Evolutionary conservation across 2,888 invertebrate species (phyloP), one percentile per base, ranked within the genome.

Genomic region (Tinea trinotella): DNA sequence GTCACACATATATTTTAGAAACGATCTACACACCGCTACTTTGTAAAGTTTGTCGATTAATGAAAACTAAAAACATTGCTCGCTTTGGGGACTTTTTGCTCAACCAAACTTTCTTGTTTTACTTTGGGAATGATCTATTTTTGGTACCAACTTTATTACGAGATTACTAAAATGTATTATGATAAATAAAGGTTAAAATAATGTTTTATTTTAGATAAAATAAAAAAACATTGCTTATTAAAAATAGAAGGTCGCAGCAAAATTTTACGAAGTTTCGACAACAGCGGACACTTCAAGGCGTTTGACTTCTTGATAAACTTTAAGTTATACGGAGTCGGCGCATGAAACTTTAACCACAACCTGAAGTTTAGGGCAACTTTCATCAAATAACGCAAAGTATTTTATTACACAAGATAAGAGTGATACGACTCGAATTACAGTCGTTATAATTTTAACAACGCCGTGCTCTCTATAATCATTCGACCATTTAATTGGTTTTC

Each of bases 21-120:
- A 53, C 50, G 36, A 40, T 44, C 56, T 22, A 50, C 20, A 30
- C 54, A 12, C 10, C 34, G 54, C 54, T 40, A 40, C 56, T 54
- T 50, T 24, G 30, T 10, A 20, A 56, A 54, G 44, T 56, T 56
- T 22, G 48, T 24, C 56, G 54, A 56, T 56, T 56, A 56, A 56
- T 54, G 56, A 53, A 56, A 54, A 56, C 56, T 56, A 56, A 52
- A 56, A 56, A 56, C 56, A 54, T 52, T 54, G 10, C 40, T 7
- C 40, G 24, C 18, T 50, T 15, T 24, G 50, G 24, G 22, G 4
- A 6, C 24, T 50, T 24, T 50, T 50, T 50, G 50, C 15, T 15
- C 18, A 19, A 19, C n/a, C 19, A 46, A 46, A 46, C 46, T 46
- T 19, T 19, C 17, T 4, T 19, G 46, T 46, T 40, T 40, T 13